Evolutionary conservation across 2,113 vertebrate species (phyloP).

Genomic region (Lynx canadensis): DNA sequence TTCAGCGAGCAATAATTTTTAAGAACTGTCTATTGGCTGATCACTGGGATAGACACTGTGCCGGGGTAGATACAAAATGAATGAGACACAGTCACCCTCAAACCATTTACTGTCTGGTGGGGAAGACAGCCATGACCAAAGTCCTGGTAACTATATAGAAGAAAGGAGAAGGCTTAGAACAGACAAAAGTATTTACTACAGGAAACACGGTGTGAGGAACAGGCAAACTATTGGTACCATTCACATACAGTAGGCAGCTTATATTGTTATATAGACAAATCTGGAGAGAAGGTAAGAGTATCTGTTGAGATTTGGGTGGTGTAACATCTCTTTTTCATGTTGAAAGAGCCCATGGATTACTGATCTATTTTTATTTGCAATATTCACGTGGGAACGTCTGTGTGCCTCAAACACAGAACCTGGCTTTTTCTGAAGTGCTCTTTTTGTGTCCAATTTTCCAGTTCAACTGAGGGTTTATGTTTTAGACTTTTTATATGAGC

Average conservation of each 20-base stretch:
- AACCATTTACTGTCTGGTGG: neutral
- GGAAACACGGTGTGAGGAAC: neutral
- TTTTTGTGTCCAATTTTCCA: constrained; percentile 50
- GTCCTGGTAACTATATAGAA: neutral
- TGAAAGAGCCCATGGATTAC: neutral
- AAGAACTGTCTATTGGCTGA: neutral
- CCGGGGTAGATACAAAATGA: neutral
- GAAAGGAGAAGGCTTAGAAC: neutral
- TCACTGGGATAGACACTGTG: neutral
- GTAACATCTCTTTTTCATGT: neutral
- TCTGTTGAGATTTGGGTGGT: neutral
- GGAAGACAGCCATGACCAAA: neutral
- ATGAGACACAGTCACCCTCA: neutral
- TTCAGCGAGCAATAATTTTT: neutral
- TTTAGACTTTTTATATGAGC: neutral
- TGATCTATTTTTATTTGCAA: constrained; percentile 11
- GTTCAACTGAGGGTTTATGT: constrained; percentile 20
- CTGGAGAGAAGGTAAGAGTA: neutral
- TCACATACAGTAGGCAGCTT: neutral
- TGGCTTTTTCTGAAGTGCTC: neutral
- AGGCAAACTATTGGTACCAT: neutral
- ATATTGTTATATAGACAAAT: neutral
- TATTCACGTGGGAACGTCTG: neutral
- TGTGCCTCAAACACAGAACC: neutral
- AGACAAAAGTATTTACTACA: neutral